A percentile compares a stretch with the other conserved stretches of the same genome.
These are phyloP conservation scores for Boleophthalmus pectinirostris DNA, from an alignment of 2,113 vertebrate species.

Conservation along the genomic window DNA sequence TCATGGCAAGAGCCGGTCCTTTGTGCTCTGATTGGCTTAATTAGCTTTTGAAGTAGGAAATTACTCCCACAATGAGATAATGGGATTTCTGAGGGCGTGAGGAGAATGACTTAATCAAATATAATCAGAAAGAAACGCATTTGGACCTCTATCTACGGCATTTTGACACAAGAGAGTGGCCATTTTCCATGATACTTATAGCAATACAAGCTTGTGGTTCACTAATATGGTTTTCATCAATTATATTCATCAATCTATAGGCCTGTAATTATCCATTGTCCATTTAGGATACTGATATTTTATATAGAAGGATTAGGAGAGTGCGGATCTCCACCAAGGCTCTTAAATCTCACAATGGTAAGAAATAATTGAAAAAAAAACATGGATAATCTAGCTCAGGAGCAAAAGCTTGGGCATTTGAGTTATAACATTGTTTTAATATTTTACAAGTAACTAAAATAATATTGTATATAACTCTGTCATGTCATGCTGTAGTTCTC, in stretches of 20 bases:
- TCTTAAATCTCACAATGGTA: too few relatives aligned
- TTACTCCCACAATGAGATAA: conserved; percentile 66
- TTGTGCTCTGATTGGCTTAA: conserved; percentile 74
- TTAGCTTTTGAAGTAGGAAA: conserved; percentile 74
- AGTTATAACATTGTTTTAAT: background rate
- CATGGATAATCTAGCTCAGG: background rate
- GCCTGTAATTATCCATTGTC: background rate
- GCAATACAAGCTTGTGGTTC: background rate
- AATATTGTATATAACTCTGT: too few relatives aligned
- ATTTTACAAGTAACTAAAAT: background rate
- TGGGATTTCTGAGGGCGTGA: conserved; percentile 69
- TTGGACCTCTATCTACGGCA: conserved; percentile 45
- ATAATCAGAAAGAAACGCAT: conserved; percentile 68
- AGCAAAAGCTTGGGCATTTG: background rate
- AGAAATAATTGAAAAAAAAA: background rate
- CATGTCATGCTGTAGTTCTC: too few relatives aligned
- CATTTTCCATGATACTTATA: conserved; percentile 28
- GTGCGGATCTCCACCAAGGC: background rate
- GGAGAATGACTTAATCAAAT: conserved; percentile 71
- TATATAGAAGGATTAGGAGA: too few relatives aligned
- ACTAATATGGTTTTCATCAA: background rate
- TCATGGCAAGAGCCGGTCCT: conserved; percentile 61
- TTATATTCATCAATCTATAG: background rate
- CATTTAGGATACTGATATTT: background rate
- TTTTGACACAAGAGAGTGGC: conserved; percentile 37